phyloP scores from a whole-genome alignment of 1,140 invertebrate species.

The Temnothorax curvispinosus region DNA sequence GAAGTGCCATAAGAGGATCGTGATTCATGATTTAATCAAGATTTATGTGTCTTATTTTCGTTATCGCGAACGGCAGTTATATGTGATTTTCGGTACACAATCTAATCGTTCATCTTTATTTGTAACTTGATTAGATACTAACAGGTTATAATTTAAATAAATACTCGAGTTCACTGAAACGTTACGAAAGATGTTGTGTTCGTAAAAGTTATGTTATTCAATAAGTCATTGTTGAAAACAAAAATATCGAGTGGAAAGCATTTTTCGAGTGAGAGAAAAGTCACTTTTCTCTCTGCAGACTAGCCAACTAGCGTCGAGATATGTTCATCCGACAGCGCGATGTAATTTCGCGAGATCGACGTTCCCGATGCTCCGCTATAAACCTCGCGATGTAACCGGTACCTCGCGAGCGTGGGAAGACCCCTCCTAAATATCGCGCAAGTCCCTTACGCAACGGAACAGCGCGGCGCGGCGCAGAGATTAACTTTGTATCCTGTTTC shows the following conservation, averaged over 20 bases:
- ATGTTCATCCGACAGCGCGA: background rate
- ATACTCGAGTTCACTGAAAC: background rate
- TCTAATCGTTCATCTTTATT: background rate
- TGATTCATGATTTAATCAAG: background rate
- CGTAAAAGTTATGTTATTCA: background rate
- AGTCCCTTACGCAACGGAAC: slow-evolving; percentile 40
- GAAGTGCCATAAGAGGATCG: background rate
- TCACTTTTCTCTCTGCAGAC: background rate
- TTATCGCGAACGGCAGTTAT: background rate
- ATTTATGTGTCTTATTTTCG: background rate
- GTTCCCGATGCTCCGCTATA: slow-evolving; percentile 34
- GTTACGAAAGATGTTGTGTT: background rate
- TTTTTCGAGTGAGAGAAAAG: background rate
- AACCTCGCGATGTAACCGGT: slow-evolving; percentile 50
- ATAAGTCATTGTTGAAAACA: background rate
- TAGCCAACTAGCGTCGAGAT: background rate
- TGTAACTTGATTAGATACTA: background rate
- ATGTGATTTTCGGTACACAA: background rate
- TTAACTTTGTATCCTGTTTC: slow-evolving; percentile 61
- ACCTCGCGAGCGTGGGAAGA: slow-evolving; percentile 56
- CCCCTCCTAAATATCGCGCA: slow-evolving; percentile 53
- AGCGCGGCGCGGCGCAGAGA: slow-evolving; percentile 17
- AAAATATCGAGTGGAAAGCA: background rate
- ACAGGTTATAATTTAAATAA: background rate
- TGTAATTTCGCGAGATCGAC: slow-evolving; percentile 42